Percentiles rank a stretch among this genome's conserved stretches.
Evolutionary conservation across 2,797 vertebrate genomes (phyloP).

Genomic region (Odontamblyopus lacepedii): DNA sequence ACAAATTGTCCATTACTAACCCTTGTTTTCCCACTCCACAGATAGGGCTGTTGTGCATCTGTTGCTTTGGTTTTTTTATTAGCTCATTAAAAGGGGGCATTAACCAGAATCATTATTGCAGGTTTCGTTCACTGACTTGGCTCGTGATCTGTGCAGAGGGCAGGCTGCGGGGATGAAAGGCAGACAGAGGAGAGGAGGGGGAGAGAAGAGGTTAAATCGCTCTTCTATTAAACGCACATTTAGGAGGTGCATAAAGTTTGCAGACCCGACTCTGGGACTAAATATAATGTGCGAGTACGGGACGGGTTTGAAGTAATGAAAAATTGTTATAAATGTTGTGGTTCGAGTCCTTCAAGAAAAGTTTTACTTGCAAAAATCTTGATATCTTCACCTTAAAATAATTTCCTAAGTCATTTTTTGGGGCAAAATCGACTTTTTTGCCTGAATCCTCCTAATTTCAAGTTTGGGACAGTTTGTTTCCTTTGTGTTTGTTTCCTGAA

Average conservation of each 20-base stretch:
- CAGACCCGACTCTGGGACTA: background rate
- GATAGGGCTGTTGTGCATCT: constrained; percentile 73
- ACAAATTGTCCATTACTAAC: constrained; percentile 68
- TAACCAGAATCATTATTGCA: constrained; percentile 71
- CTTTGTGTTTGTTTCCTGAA: no score
- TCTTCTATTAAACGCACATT: background rate
- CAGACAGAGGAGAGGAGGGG: constrained; percentile 34
- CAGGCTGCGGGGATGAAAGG: constrained; percentile 69
- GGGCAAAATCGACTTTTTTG: no score
- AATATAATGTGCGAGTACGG: background rate
- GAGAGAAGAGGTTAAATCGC: background rate
- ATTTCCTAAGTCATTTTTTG: no score
- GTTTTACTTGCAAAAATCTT: no score
- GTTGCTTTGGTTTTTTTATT: constrained; percentile 69
- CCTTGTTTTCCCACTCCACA: constrained; percentile 62
- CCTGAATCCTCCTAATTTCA: no score
- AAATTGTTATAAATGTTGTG: background rate
- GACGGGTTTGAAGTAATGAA: background rate
- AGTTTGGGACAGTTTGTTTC: no score
- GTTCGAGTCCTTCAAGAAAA: no score
- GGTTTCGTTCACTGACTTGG: constrained; percentile 61
- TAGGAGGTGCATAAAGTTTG: background rate
- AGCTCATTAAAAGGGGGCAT: constrained; percentile 67
- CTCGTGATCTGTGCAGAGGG: constrained; percentile 57
- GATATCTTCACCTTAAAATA: no score